Conservation (phyloP, 2,888 invertebrate genomes). For the Gryllus longicercus region DNA sequence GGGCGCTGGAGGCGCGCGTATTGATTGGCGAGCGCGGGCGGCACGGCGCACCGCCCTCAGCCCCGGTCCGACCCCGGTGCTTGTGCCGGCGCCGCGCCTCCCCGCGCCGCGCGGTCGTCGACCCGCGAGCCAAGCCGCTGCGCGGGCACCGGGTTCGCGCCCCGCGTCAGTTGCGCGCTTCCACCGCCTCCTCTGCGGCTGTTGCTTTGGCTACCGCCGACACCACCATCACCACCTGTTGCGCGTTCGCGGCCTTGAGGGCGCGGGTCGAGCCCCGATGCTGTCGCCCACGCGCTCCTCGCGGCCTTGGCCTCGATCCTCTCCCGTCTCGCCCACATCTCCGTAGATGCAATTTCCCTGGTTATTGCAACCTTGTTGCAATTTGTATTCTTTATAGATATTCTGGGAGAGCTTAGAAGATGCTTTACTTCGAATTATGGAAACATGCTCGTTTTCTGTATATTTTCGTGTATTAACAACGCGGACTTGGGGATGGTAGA, state of each 20-base stretch:
- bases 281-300: conserved; percentile 17
- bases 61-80: not conserved
- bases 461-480: too few relatives aligned
- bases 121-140: not conserved
- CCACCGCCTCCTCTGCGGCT: too few relatives aligned
- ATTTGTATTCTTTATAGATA: too few relatives aligned
- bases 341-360: not conserved
- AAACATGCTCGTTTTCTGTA: too few relatives aligned
- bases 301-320: conserved; percentile 12
- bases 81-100: not conserved
- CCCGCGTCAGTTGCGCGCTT: not conserved
- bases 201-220: not conserved
- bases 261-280: not conserved
- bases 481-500: too few relatives aligned
- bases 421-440: too few relatives aligned
- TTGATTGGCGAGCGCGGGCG: conserved; percentile 31
- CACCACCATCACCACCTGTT: not conserved
- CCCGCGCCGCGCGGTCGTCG: not conserved
- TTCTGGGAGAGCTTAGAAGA: too few relatives aligned
- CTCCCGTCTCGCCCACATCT: not conserved
- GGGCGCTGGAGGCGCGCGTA: conserved; percentile 25
- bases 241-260: conserved; percentile 18
- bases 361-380: too few relatives aligned
- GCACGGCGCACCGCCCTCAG: not conserved
- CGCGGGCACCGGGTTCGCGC: not conserved